A percentile compares a stretch with the other conserved stretches of the same genome.
These are phyloP conservation scores for Stenurella melanura DNA, from an alignment of 2,888 invertebrate species.

Conservation along the genomic window DNA sequence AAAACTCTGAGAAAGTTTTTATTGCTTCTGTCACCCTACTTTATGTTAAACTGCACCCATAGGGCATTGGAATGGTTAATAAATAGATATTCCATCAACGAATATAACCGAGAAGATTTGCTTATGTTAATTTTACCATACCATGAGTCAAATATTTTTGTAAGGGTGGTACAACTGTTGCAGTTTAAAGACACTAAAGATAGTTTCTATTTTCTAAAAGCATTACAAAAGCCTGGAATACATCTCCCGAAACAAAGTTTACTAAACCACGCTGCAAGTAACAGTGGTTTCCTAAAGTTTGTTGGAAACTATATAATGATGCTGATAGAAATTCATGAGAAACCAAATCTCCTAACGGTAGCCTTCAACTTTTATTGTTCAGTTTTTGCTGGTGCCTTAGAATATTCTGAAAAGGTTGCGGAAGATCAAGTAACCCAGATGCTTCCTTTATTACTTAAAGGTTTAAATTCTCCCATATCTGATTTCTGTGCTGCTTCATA, in stretches of 20 bases:
- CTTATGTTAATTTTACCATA: conserved; percentile 91
- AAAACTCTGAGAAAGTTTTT: conserved; percentile 86
- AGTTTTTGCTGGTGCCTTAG: conserved; percentile 82
- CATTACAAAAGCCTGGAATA: conserved; percentile 84
- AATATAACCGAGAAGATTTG: conserved; percentile 89
- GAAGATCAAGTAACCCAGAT: conserved; percentile 82
- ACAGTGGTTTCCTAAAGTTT: conserved; percentile 79
- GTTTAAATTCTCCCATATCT: conserved; percentile 79
- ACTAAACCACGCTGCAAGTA: conserved; percentile 82
- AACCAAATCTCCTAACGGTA: conserved; percentile 79
- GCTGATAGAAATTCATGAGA: conserved; percentile 78
- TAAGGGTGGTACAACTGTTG: conserved; percentile 85
- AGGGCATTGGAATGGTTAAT: conserved; percentile 97
- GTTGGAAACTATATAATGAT: conserved; percentile 77
- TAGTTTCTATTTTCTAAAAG: conserved; percentile 85
- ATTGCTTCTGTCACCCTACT: conserved; percentile 89
- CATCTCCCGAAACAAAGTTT: conserved; percentile 84
- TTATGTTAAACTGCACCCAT: conserved; percentile 88
- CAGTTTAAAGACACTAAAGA: conserved; percentile 78
- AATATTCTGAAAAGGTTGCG: conserved; percentile 73
- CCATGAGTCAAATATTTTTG: conserved; percentile 94
- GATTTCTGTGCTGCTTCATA: conserved; percentile 86
- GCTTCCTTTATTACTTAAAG: conserved; percentile 82
- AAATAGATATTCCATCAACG: conserved; percentile 90
- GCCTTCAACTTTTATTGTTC: conserved; percentile 89